These are phyloP conservation scores for Morbakka virulenta DNA, from an alignment of 30 jellyfish, hydroid and myxozoan genomes.

Conservation along the genomic window DNA sequence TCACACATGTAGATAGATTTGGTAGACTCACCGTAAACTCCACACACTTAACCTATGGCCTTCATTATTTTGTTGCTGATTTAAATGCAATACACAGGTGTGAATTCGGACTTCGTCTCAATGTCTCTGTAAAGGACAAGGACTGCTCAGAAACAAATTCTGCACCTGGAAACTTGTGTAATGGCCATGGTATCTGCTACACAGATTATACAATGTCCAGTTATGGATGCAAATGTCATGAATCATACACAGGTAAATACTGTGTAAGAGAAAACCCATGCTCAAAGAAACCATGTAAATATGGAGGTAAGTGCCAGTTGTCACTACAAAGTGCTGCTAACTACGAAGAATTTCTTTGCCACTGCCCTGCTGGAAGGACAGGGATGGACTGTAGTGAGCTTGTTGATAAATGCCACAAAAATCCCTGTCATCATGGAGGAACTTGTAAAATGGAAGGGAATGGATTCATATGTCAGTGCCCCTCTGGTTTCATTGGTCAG, in stretches of 20 bases:
- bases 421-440: slow-evolving; percentile 85
- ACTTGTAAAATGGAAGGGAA: slow-evolving; percentile 34
- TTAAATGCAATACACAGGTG: slow-evolving; percentile 75
- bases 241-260: slow-evolving; percentile 74
- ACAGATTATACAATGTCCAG: slow-evolving; percentile 54
- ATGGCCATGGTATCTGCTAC: slow-evolving; percentile 87
- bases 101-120: slow-evolving; percentile 85
- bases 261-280: slow-evolving; percentile 96
- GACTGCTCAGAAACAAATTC: slow-evolving; percentile 55
- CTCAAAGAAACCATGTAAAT: slow-evolving; percentile 63
- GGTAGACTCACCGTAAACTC: slow-evolving; percentile 65
- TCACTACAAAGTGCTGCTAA: slow-evolving; percentile 34
- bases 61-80: slow-evolving; percentile 90
- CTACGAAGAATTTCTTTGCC: slow-evolving; percentile 51
- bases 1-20: slow-evolving; percentile 36
- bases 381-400: slow-evolving; percentile 77
- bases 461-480: slow-evolving; percentile 72
- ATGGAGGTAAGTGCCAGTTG: slow-evolving; percentile 61
- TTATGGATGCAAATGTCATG: slow-evolving; percentile 82
- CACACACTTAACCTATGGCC: slow-evolving; percentile 62
- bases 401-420: slow-evolving; percentile 56
- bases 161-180: slow-evolving; percentile 35
- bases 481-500: slow-evolving; percentile 61
- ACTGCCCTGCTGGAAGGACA: slow-evolving; percentile 58
- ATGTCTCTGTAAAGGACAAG: slow-evolving; percentile 82